Percentiles rank a stretch among this genome's conserved stretches.
Conservation (phyloP, 2,113 vertebrate genomes). For the Garra rufa region DNA sequence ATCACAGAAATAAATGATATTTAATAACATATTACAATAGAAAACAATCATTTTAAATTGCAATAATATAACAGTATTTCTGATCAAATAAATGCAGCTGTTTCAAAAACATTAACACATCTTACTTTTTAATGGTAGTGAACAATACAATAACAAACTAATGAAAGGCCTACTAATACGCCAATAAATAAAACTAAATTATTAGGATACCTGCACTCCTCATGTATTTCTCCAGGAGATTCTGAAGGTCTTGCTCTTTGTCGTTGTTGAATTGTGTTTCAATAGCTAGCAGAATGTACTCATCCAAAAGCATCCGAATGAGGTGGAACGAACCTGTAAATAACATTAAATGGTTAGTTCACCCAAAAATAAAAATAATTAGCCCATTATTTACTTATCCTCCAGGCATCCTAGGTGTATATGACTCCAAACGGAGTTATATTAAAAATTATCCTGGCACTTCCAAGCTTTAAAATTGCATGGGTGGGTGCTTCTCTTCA, state of each 20-base stretch:
- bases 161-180: not conserved
- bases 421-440: no score
- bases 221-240: slow-evolving; percentile 97
- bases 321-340: slow-evolving; percentile 94
- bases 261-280: slow-evolving; percentile 99
- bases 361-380: no score
- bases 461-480: no score
- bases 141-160: not conserved
- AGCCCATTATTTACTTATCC: no score
- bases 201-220: slow-evolving; percentile 89
- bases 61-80: not conserved
- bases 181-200: not conserved
- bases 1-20: not conserved
- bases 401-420: no score
- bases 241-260: slow-evolving; percentile 97
- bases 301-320: slow-evolving; percentile 96
- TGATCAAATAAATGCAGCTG: not conserved
- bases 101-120: not conserved
- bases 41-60: not conserved
- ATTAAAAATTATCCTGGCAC: no score
- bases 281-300: slow-evolving; percentile 96
- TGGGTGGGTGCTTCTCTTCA: no score
- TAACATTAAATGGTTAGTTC: slow-evolving; percentile 70
- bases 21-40: not conserved
- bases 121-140: not conserved